A percentile compares a stretch with the other conserved stretches of the same genome.
phyloP scores from a whole-genome alignment of 92 coral and sea anemone species.

The Porites divaricata region DNA sequence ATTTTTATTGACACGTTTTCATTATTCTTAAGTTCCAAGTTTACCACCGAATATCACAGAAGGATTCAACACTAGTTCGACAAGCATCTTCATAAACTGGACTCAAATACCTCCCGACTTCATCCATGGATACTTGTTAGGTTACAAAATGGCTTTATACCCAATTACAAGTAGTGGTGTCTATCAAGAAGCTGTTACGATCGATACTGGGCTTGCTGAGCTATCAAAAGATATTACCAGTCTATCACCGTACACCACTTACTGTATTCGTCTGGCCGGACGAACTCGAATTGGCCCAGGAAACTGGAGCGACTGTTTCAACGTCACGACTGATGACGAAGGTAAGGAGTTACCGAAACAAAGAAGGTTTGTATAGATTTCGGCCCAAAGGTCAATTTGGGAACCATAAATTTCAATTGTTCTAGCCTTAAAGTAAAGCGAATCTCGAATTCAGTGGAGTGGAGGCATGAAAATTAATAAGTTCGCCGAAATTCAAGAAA shows the following conservation, averaged over 20 bases:
- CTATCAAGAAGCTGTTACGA: neutral
- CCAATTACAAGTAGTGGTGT: neutral
- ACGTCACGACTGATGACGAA: conserved; percentile 33
- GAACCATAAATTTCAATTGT: no score
- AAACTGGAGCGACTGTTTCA: conserved; percentile 34
- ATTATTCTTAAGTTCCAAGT: conserved; percentile 31
- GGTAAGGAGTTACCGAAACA: neutral
- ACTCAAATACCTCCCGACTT: neutral
- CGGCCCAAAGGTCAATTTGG: no score
- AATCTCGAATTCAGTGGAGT: no score
- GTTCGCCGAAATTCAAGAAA: no score
- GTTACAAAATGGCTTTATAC: neutral
- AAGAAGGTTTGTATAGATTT: no score
- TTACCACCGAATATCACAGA: conserved; percentile 4
- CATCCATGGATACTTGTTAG: conserved; percentile 23
- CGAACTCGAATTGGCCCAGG: conserved; percentile 42
- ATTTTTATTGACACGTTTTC: neutral
- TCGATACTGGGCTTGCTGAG: neutral
- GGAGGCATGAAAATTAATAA: no score
- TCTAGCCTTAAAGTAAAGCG: no score
- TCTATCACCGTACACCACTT: neutral
- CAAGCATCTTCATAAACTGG: conserved; percentile 18
- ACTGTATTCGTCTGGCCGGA: conserved; percentile 41
- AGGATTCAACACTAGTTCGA: conserved; percentile 22
- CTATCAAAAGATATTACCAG: conserved; percentile 4